These are phyloP conservation scores for Caretta caretta DNA, from an alignment of 2,113 vertebrate genomes.

Conservation along the genomic window DNA sequence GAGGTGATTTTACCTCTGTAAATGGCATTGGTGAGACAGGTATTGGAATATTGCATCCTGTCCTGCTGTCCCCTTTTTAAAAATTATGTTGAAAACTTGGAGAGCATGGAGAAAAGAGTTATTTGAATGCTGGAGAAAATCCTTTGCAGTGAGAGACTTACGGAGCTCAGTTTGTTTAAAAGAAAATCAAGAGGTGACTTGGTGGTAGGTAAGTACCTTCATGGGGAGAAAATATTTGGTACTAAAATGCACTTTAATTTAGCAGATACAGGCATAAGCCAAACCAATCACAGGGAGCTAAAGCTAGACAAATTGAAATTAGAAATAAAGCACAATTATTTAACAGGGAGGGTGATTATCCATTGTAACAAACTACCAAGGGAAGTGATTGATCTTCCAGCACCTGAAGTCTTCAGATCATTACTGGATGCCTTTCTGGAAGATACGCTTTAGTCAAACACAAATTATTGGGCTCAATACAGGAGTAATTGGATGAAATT, in stretches of 20 bases:
- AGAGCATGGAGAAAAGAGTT: background rate
- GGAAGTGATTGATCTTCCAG: background rate
- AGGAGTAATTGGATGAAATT: background rate
- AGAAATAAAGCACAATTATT: background rate
- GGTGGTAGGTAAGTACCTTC: background rate
- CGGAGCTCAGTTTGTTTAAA: background rate
- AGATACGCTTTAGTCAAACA: background rate
- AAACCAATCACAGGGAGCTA: background rate
- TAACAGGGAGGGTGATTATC: background rate
- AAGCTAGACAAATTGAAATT: background rate
- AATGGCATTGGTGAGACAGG: background rate
- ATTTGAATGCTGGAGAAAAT: background rate
- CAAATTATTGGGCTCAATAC: background rate
- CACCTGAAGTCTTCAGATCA: background rate
- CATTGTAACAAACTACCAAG: background rate
- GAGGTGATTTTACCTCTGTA: no score
- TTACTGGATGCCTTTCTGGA: background rate
- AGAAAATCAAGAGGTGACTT: background rate
- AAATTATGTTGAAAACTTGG: background rate
- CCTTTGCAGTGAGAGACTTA: background rate
- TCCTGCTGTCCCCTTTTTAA: background rate
- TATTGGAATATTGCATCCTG: background rate
- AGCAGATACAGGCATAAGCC: background rate
- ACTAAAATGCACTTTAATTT: fast-evolving
- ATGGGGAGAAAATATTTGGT: background rate